These are phyloP conservation scores for Seriola rivoliana DNA, from an alignment of 2,113 vertebrate species.

Conservation along the genomic window DNA sequence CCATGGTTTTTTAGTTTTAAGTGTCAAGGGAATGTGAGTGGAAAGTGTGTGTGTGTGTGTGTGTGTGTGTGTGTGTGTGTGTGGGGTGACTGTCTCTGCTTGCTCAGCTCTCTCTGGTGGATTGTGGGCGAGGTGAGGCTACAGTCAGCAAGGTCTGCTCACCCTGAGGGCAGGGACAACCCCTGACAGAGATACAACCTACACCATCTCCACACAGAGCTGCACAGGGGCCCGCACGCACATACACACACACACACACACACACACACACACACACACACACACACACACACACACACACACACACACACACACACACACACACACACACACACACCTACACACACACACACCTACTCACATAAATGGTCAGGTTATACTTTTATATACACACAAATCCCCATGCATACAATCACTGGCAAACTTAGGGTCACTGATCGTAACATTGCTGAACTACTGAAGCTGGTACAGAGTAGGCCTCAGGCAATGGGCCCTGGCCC, in stretches of 20 bases:
- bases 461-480: conserved; percentile 9
- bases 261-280: background rate
- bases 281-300: background rate
- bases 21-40: background rate
- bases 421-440: conserved; percentile 4
- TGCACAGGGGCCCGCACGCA: background rate
- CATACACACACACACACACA: background rate
- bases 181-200: conserved; percentile 31
- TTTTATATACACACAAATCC: background rate
- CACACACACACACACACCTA: background rate
- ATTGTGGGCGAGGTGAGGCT: conserved; percentile 25
- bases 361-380: background rate
- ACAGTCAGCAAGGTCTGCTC: conserved; percentile 39
- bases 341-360: background rate
- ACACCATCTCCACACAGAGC: background rate
- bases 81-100: conserved; percentile 7
- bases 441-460: conserved; percentile 13
- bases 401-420: background rate
- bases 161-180: conserved; percentile 38
- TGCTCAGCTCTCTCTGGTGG: conserved; percentile 32
- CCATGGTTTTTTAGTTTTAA: background rate
- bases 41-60: background rate
- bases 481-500: conserved; percentile 1
- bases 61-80: background rate
- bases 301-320: background rate